phyloP scores from a whole-genome alignment of 2,113 vertebrate genomes.

The Rhinogobius similis region DNA sequence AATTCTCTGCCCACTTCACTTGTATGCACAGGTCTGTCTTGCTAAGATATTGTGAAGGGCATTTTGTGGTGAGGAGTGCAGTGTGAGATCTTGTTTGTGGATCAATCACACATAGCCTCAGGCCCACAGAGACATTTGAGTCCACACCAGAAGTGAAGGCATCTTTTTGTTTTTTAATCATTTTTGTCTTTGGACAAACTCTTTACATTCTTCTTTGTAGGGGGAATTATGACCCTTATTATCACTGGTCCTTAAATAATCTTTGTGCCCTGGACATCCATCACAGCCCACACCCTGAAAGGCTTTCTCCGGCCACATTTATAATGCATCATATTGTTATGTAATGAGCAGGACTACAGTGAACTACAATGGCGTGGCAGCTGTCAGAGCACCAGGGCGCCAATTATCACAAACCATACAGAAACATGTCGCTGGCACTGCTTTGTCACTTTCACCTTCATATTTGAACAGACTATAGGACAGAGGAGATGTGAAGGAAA shows the following conservation, averaged over 20 bases:
- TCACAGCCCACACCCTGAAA: conserved; percentile 22
- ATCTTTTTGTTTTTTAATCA: conserved; percentile 16
- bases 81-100: conserved; percentile 7
- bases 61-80: neutral
- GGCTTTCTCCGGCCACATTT: conserved; percentile 42
- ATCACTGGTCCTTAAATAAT: neutral
- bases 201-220: conserved; percentile 15
- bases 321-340: conserved; percentile 60
- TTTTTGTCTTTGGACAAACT: neutral
- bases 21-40: neutral
- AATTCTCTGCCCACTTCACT: neutral
- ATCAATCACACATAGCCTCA: conserved; percentile 15
- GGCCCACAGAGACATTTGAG: conserved; percentile 23
- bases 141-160: conserved; percentile 18
- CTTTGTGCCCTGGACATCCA: conserved; percentile 24
- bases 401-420: conserved; percentile 60
- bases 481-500: conserved; percentile 32
- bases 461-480: conserved; percentile 4
- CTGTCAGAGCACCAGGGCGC: conserved; percentile 62
- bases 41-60: neutral
- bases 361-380: conserved; percentile 57
- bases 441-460: conserved; percentile 49
- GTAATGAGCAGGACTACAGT: conserved; percentile 57
- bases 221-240: conserved; percentile 2
- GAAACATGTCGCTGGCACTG: conserved; percentile 30